phyloP scores from a whole-genome alignment of 2,113 vertebrate species.

The Oreochromis spilurus region DNA sequence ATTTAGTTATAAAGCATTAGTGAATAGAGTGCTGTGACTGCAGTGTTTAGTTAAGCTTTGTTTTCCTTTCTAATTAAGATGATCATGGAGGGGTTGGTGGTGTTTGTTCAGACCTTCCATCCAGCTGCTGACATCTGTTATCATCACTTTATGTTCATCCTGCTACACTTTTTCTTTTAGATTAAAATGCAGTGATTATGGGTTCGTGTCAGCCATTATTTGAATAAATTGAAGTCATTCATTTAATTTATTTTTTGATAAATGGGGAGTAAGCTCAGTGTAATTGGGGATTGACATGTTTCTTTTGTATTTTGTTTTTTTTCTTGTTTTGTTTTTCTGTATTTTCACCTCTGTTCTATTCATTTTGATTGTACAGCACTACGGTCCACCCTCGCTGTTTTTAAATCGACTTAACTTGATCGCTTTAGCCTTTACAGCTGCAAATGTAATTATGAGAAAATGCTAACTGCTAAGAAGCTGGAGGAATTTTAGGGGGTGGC shows the following conservation, averaged over 20 bases:
- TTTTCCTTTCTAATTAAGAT: neutral
- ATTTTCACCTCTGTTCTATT: neutral
- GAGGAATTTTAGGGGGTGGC: neutral
- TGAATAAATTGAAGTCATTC: neutral
- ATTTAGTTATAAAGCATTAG: neutral
- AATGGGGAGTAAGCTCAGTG: neutral
- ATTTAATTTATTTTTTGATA: neutral
- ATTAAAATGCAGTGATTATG: neutral
- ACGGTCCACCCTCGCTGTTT: neutral
- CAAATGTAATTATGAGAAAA: neutral
- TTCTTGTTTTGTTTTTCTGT: neutral
- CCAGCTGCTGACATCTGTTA: neutral
- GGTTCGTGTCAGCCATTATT: neutral
- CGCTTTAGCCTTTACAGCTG: neutral
- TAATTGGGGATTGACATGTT: neutral
- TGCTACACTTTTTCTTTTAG: neutral
- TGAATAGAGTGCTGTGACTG: neutral
- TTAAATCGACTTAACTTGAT: neutral
- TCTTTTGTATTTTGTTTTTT: neutral
- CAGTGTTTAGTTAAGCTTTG: neutral
- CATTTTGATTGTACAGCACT: neutral
- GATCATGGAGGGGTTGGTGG: neutral
- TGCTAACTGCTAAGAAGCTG: neutral
- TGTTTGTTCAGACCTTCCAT: neutral
- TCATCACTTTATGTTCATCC: neutral